A percentile compares a stretch with the other conserved stretches of the same genome.
These are phyloP conservation scores for Phrynocephalus versicolor DNA, from an alignment of 2,113 vertebrate species.

Conservation along the genomic window DNA sequence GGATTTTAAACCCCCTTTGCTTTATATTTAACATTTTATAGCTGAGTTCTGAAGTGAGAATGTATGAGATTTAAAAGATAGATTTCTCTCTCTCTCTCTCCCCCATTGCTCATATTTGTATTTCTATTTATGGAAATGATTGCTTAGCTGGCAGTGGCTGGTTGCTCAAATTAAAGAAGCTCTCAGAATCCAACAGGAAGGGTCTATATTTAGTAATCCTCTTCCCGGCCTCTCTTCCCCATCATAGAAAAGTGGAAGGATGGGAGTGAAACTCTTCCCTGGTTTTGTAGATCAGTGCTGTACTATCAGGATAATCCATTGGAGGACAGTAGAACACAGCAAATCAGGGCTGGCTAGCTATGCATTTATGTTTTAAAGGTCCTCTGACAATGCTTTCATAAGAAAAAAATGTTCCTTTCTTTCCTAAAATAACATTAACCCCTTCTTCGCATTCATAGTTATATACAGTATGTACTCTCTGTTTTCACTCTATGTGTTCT, in stretches of 20 bases:
- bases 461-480: slow-evolving; percentile 18
- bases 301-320: slow-evolving; percentile 72
- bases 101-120: background rate
- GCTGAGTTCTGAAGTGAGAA: background rate
- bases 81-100: background rate
- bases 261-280: background rate
- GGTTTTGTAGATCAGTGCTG: slow-evolving; percentile 41
- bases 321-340: slow-evolving; percentile 79
- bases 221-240: background rate
- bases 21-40: too few relatives aligned
- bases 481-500: background rate
- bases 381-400: background rate
- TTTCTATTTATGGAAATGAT: background rate
- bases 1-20: too few relatives aligned
- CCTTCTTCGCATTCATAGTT: background rate
- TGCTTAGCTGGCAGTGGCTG: background rate
- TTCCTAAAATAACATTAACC: slow-evolving; percentile 1
- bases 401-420: background rate
- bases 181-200: background rate
- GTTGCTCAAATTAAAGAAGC: background rate
- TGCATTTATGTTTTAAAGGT: background rate
- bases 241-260: background rate
- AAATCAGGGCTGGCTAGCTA: slow-evolving; percentile 51
- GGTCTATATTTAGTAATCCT: background rate
- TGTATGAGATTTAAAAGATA: too few relatives aligned